A percentile compares a stretch with the other conserved stretches of the same genome.
Evolutionary conservation across 2,797 vertebrate species (phyloP).

Genomic region (Tragopan temminckii): DNA sequence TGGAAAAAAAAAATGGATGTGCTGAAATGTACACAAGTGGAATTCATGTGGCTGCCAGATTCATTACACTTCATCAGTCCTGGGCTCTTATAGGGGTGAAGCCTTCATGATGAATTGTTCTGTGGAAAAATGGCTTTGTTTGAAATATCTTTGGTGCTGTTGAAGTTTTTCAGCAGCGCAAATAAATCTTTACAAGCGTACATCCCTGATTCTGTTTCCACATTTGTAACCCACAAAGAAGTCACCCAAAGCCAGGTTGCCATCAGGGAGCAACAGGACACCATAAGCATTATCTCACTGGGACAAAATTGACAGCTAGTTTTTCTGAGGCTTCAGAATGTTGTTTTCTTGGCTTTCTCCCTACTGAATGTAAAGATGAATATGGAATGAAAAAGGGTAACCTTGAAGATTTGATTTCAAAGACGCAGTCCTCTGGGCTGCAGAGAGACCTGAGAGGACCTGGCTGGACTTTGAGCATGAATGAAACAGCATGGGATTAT

Average conservation of each 20-base stretch:
- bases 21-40: constrained; percentile 30
- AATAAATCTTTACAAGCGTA: background rate
- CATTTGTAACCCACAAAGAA: constrained; percentile 1
- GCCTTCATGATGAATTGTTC: constrained; percentile 57
- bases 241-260: background rate
- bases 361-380: background rate
- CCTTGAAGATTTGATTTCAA: background rate
- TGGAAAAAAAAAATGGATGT: background rate
- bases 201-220: background rate
- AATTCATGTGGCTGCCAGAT: constrained; percentile 59
- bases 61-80: constrained; percentile 69
- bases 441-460: background rate
- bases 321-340: background rate
- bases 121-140: constrained; percentile 66
- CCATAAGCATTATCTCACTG: background rate
- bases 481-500: background rate
- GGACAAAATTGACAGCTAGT: background rate
- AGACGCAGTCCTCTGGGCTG: background rate
- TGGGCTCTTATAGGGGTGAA: constrained; percentile 31
- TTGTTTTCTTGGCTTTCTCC: background rate
- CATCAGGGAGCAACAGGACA: background rate
- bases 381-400: background rate
- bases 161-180: constrained; percentile 13
- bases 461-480: background rate
- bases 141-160: constrained; percentile 67